These are phyloP conservation scores for Alviniconcha marisindica DNA, from an alignment of 1,140 invertebrate species.

Conservation along the genomic window DNA sequence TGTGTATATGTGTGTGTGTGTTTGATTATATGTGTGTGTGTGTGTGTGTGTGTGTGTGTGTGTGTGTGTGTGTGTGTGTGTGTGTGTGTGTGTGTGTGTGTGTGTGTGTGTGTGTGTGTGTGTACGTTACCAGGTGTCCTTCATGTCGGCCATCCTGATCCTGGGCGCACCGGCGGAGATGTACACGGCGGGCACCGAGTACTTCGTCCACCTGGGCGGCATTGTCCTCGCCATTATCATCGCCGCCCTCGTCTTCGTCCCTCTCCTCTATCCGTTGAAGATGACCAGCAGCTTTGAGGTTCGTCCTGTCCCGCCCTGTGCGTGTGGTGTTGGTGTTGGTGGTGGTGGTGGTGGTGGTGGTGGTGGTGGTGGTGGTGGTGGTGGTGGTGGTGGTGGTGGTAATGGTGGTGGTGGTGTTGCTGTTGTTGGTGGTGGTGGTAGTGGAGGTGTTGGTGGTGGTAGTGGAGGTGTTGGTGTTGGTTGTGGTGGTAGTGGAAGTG, in stretches of 20 bases:
- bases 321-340: constrained; percentile 5
- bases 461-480: not conserved
- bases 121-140: constrained; percentile 74
- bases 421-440: not conserved
- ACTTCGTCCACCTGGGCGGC: constrained; percentile 60
- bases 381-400: not conserved
- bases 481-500: not conserved
- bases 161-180: constrained; percentile 74
- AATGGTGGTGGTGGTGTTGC: not conserved
- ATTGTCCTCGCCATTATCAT: constrained; percentile 57
- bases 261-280: constrained; percentile 41
- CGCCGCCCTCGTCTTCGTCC: constrained; percentile 10
- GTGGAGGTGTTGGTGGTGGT: not conserved
- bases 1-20: no score
- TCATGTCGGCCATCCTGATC: constrained; percentile 75
- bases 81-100: no score
- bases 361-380: not conserved
- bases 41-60: no score
- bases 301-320: constrained; percentile 14
- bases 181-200: constrained; percentile 67
- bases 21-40: no score
- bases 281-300: constrained; percentile 69
- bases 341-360: not conserved
- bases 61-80: no score
- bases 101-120: no score